Conservation (phyloP, 2,113 vertebrate genomes). For the Saccopteryx bilineata region DNA sequence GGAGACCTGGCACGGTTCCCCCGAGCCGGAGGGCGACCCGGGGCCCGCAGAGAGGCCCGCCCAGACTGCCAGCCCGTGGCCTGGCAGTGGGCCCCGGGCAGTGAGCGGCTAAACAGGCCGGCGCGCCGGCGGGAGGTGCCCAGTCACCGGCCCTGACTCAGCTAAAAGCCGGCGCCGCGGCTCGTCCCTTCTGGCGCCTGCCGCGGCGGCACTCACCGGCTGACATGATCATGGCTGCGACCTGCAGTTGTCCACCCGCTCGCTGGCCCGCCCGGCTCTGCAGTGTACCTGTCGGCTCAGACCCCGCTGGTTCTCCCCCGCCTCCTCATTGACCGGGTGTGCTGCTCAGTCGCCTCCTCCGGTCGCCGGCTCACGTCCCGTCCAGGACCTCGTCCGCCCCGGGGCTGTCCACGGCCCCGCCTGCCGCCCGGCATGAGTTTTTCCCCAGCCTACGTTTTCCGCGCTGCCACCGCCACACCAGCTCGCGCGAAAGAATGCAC, state of each 20-base stretch:
- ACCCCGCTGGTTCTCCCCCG: background rate
- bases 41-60: background rate
- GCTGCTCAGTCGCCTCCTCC: slow-evolving; percentile 67
- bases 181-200: background rate
- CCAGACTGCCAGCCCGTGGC: background rate
- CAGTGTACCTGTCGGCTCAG: slow-evolving; percentile 66
- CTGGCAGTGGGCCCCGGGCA: accelerated
- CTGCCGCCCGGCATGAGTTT: background rate
- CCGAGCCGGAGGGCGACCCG: too few species aligned
- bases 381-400: slow-evolving; percentile 71
- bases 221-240: slow-evolving; percentile 89
- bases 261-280: slow-evolving; percentile 26
- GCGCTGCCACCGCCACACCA: background rate
- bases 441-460: background rate
- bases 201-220: slow-evolving; percentile 86
- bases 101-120: slow-evolving; percentile 31
- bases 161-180: slow-evolving; percentile 83
- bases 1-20: background rate
- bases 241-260: slow-evolving; percentile 62
- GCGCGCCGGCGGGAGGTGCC: slow-evolving; percentile 69
- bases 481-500: background rate
- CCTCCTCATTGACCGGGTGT: slow-evolving; percentile 43
- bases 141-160: slow-evolving; percentile 89
- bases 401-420: slow-evolving; percentile 27
- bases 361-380: slow-evolving; percentile 78